A percentile compares a stretch with the other conserved stretches of the same genome.
phyloP scores from a whole-genome alignment of 2,797 vertebrate genomes.

The Rhinogobio ventralis region DNA sequence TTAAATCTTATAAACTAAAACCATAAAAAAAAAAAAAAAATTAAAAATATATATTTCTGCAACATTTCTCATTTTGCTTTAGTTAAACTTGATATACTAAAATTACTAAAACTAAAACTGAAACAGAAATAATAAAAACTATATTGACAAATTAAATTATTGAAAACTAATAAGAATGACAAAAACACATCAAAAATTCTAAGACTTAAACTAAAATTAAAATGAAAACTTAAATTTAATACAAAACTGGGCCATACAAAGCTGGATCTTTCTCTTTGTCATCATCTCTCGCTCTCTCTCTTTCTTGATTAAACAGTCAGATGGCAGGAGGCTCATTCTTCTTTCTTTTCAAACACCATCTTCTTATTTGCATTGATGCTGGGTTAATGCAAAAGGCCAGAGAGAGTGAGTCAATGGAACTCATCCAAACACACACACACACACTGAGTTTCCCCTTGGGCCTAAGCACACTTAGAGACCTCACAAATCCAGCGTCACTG shows the following conservation, averaged over 20 bases:
- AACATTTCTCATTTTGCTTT: neutral
- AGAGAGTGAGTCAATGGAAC: slow-evolving; percentile 77
- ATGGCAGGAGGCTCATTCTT: slow-evolving; percentile 67
- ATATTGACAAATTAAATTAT: neutral
- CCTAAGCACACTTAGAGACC: slow-evolving; percentile 80
- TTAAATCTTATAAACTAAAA: neutral
- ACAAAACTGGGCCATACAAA: neutral
- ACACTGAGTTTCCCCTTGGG: slow-evolving; percentile 65
- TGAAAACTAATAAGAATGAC: neutral
- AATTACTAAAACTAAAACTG: neutral
- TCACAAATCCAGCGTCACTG: slow-evolving; percentile 81
- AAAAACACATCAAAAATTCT: neutral
- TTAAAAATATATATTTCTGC: neutral
- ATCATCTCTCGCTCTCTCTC: neutral
- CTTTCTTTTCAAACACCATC: slow-evolving; percentile 69
- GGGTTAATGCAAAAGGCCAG: slow-evolving; percentile 56
- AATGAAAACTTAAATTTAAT: neutral
- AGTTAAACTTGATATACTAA: neutral
- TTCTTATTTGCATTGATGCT: slow-evolving; percentile 73
- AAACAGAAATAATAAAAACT: neutral
- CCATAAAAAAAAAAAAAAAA: too few relatives aligned
- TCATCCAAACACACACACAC: slow-evolving; percentile 69
- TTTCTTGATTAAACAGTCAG: slow-evolving; percentile 50
- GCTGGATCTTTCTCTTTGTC: neutral
- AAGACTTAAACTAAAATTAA: neutral